Conservation (phyloP, 2,113 vertebrate species). For the Scopus umbretta region DNA sequence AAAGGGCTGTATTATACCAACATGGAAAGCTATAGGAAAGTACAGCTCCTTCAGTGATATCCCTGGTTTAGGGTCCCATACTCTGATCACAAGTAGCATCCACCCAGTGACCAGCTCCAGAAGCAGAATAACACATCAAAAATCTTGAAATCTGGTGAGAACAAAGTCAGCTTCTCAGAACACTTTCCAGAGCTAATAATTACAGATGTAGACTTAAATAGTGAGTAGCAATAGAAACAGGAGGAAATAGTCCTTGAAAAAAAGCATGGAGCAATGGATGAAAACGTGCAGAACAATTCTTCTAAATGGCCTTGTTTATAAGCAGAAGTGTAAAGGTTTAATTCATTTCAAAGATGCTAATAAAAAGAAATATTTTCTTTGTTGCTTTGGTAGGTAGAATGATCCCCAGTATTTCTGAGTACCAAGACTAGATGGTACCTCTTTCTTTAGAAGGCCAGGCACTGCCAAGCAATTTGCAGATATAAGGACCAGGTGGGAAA, state of each 20-base stretch:
- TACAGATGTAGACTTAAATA: background rate
- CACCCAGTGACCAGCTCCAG: background rate
- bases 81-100: too few relatives aligned
- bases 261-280: background rate
- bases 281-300: background rate
- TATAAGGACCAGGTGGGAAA: background rate
- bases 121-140: background rate
- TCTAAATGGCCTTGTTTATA: background rate
- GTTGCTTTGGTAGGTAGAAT: background rate
- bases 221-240: background rate
- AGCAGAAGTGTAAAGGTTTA: background rate
- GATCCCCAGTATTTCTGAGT: fast-evolving
- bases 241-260: background rate
- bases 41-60: background rate
- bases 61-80: background rate
- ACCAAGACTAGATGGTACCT: background rate
- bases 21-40: background rate
- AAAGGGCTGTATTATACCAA: background rate
- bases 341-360: background rate
- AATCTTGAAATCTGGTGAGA: background rate
- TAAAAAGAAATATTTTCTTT: background rate
- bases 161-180: background rate
- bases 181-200: background rate
- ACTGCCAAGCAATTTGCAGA: background rate
- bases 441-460: background rate